Evolutionary conservation across 2,797 vertebrate genomes (phyloP).

Genomic region (Ataeniobius toweri): DNA sequence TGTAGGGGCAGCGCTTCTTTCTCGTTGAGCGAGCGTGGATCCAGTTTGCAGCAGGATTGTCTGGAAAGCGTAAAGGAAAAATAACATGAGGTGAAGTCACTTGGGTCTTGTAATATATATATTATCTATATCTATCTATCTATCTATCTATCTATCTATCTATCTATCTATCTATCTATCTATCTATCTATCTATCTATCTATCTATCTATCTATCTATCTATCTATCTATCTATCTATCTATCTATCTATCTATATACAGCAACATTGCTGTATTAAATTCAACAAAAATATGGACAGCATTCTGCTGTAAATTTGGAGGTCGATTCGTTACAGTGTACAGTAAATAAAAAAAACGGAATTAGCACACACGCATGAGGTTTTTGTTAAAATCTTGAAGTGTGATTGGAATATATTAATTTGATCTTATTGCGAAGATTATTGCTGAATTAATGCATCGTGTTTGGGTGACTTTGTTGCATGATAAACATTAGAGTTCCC

Average conservation of each 20-base stretch:
- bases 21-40: conserved; percentile 96
- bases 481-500: conserved; percentile 43
- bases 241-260: no score
- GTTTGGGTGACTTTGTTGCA: conserved; percentile 33
- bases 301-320: no score
- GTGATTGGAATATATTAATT: neutral
- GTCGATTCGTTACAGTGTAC: no score
- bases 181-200: no score
- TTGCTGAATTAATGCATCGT: conserved; percentile 13
- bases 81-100: neutral
- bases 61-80: conserved; percentile 69
- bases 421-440: conserved; percentile 1
- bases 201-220: no score
- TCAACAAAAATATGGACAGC: no score
- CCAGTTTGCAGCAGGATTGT: conserved; percentile 98
- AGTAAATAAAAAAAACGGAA: neutral
- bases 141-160: no score
- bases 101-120: neutral
- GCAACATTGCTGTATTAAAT: no score
- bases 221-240: no score
- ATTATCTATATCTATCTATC: no score
- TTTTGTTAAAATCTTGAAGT: neutral
- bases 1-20: conserved; percentile 98
- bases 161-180: no score
- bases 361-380: neutral